A percentile compares a stretch with the other conserved stretches of the same genome.
These are phyloP conservation scores for Bembecia ichneumoniformis DNA, from an alignment of 2,888 invertebrate genomes.

Conservation along the genomic window DNA sequence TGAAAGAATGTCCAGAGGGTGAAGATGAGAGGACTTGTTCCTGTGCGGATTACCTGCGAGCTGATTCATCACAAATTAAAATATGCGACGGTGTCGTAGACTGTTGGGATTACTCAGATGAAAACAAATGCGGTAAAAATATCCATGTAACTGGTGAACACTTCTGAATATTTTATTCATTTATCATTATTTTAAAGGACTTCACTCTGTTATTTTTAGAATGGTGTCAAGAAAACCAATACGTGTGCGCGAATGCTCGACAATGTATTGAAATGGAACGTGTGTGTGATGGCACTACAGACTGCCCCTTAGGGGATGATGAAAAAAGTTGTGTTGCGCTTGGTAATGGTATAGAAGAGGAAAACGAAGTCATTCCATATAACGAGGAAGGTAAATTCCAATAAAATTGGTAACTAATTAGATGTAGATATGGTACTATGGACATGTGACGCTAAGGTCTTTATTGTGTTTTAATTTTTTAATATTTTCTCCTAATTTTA, in stretches of 20 bases:
- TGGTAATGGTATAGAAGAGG: conserved; percentile 64
- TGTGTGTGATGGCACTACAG: conserved; percentile 79
- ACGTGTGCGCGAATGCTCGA: conserved; percentile 81
- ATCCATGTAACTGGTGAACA: not conserved
- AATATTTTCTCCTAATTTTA: no score
- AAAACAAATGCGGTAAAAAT: conserved; percentile 78
- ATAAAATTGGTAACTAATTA: not conserved
- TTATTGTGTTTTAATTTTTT: not conserved
- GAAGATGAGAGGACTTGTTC: conserved; percentile 81
- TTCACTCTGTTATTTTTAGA: conserved; percentile 54
- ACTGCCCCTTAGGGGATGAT: conserved; percentile 83
- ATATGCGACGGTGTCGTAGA: conserved; percentile 86
- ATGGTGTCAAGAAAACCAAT: conserved; percentile 81
- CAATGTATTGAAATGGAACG: conserved; percentile 76
- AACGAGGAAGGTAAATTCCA: conserved; percentile 68
- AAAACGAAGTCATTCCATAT: conserved; percentile 74
- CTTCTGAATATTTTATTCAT: not conserved
- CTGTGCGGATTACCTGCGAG: conserved; percentile 81
- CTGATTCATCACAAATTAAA: conserved; percentile 79
- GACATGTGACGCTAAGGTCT: not conserved
- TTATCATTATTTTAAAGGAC: not conserved
- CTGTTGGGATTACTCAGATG: conserved; percentile 86
- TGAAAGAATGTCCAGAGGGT: conserved; percentile 78
- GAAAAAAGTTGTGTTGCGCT: conserved; percentile 82
- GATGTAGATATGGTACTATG: not conserved